Percentiles rank a stretch among this genome's conserved stretches.
Conservation (phyloP, 1,140 invertebrate species). For the Sitodiplosis mosellana region DNA sequence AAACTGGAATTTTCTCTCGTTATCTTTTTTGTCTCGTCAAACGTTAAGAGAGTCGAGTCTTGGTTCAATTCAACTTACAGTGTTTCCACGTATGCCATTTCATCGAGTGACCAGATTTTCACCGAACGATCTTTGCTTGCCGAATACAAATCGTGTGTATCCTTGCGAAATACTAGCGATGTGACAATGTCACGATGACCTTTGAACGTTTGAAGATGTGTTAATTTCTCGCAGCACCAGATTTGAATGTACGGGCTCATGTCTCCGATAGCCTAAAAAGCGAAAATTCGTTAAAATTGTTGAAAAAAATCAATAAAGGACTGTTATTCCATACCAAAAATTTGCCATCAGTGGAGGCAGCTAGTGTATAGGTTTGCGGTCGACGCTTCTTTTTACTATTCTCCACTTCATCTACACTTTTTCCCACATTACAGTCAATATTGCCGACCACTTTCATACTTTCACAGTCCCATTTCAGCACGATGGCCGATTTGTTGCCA, state of each 20-base stretch:
- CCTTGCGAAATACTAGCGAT: slow-evolving; percentile 68
- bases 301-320: too few species aligned
- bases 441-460: slow-evolving; percentile 17
- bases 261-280: slow-evolving; percentile 45
- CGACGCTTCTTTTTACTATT: slow-evolving; percentile 28
- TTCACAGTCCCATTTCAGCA: slow-evolving; percentile 64
- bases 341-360: slow-evolving; percentile 68
- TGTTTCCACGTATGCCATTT: slow-evolving; percentile 91
- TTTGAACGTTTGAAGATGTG: slow-evolving; percentile 61
- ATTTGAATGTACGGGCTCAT: slow-evolving; percentile 58
- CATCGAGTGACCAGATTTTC: slow-evolving; percentile 86
- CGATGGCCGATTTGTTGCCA: slow-evolving; percentile 70
- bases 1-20: not conserved
- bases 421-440: slow-evolving; percentile 27
- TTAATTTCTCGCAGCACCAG: slow-evolving; percentile 60
- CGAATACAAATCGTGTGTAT: slow-evolving; percentile 79
- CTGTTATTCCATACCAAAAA: slow-evolving; percentile 47
- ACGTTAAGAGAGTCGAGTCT: not conserved
- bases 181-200: slow-evolving; percentile 58
- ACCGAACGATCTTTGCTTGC: slow-evolving; percentile 66
- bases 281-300: too few species aligned
- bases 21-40: not conserved
- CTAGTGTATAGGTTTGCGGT: slow-evolving; percentile 44
- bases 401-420: slow-evolving; percentile 29
- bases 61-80: slow-evolving; percentile 33